Evolutionary conservation across 2,797 vertebrate species (phyloP), one percentile per base, ranked within the genome.

Genomic region (Poeciliopsis gracilis): DNA sequence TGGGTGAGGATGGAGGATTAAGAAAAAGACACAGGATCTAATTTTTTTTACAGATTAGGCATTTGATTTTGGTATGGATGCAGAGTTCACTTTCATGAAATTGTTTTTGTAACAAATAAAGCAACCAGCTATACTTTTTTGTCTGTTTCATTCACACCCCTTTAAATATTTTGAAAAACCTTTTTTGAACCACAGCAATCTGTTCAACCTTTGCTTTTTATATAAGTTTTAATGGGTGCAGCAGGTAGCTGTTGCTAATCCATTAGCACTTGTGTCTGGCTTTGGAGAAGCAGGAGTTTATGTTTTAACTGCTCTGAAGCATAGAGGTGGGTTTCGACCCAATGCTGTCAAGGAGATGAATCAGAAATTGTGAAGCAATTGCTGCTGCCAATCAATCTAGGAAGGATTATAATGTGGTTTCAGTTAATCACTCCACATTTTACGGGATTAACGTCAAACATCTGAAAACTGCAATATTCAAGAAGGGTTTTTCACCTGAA

Each of bases 51-150:
- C 75, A 84, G 66, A 53, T 84, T 72, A 46, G 76, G 80, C 70
- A 71, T 43, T 1, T 69, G 81, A 82, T 46, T 78, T 78, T 74
- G 49, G 8, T 28, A 20, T 18, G 0, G 75, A 77, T 43, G 53
- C 36, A 49, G 47, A 78, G 93, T 94, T 94, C 90, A 95, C 79
- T 78, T 91, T 94, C 90, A 94, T 94, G 92, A 94, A 94, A 93
- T 93, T 93, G 63, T 93, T 91, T 95, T 96, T 95, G 90, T 95
- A 95, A 90, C 90, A 94, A 96, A 95, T 94, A 96, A 96, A 91
- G 81, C 76, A 80, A 86, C 73, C 75, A 74, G 79, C 73, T 86
- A n/a, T 72, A 87, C 82, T 88, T 85, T 47, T 81, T 66, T 73
- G 33, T 30, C 9, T 53, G 9, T 77, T 2, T 80, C 49, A 25